Conservation (phyloP, 2,888 invertebrate species). For the Choreutis nemorana region DNA sequence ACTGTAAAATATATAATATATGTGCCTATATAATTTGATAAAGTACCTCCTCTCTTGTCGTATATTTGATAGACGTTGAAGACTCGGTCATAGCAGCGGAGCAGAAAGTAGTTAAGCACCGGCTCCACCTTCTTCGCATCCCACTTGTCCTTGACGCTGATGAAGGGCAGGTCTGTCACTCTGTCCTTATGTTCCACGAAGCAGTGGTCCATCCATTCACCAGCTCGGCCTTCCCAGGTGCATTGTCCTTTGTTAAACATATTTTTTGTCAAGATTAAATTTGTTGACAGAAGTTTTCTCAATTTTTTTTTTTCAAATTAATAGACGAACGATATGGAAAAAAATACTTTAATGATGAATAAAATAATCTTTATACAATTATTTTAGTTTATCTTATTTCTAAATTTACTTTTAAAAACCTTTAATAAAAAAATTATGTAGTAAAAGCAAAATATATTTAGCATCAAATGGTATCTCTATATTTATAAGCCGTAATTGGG, state of each 20-base stretch:
- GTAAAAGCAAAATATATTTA: too few relatives aligned
- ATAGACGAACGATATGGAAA: too few relatives aligned
- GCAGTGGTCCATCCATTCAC: constrained; percentile 70
- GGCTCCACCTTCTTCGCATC: constrained; percentile 51
- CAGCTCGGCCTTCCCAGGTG: constrained; percentile 66
- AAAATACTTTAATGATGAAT: too few relatives aligned
- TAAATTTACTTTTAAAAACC: not conserved
- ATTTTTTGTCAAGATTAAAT: not conserved
- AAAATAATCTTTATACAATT: too few relatives aligned
- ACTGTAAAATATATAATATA: too few relatives aligned
- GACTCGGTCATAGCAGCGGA: constrained; percentile 51
- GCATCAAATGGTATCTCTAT: too few relatives aligned
- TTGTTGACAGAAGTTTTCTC: too few relatives aligned
- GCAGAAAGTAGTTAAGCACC: constrained; percentile 52
- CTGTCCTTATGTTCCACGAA: constrained; percentile 56
- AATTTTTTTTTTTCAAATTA: too few relatives aligned
- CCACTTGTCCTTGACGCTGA: constrained; percentile 56
- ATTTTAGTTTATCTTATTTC: not conserved
- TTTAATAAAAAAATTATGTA: not conserved
- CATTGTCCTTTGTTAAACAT: constrained; percentile 45
- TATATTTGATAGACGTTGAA: constrained; percentile 64
- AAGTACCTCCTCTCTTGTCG: constrained; percentile 51
- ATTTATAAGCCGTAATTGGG: too few relatives aligned
- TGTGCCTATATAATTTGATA: not conserved
- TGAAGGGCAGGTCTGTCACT: constrained; percentile 58